These are phyloP conservation scores for Epistrophella euchroma DNA, from an alignment of 2,888 invertebrate species.

Conservation along the genomic window DNA sequence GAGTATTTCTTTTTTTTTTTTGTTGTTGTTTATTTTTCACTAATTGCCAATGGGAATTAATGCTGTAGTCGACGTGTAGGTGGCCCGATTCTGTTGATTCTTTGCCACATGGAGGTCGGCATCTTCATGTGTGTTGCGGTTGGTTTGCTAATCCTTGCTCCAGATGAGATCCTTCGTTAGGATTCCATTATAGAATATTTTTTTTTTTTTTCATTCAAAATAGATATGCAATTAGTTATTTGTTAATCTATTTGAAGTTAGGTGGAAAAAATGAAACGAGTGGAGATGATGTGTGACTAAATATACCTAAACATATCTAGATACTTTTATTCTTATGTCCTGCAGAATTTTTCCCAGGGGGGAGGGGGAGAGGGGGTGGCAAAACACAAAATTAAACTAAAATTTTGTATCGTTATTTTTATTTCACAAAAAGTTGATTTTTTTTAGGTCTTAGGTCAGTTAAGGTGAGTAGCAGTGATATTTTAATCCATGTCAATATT, in stretches of 20 bases:
- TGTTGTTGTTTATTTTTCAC: constrained; percentile 65
- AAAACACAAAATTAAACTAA: too few species aligned
- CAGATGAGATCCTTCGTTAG: constrained; percentile 17
- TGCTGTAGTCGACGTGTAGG: constrained; percentile 65
- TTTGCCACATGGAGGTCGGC: constrained; percentile 39
- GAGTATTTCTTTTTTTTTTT: constrained; percentile 23
- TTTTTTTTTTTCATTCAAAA: constrained; percentile 9
- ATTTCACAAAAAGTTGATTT: too few species aligned
- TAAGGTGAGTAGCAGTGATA: too few species aligned
- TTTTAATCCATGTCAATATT: too few species aligned
- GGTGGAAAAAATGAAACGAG: background rate
- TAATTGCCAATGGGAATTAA: constrained; percentile 75
- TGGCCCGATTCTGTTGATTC: constrained; percentile 57
- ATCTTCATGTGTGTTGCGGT: constrained; percentile 8
- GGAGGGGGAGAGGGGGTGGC: too few species aligned
- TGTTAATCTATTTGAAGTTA: constrained; percentile 32
- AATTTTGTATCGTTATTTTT: too few species aligned
- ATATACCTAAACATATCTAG: too few species aligned
- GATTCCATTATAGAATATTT: background rate
- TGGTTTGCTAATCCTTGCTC: constrained; percentile 13
- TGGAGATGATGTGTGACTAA: too few species aligned
- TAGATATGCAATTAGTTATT: constrained; percentile 35
- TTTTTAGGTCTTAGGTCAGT: too few species aligned
- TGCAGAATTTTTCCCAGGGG: too few species aligned
- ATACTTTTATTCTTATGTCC: too few species aligned